Percentiles rank a stretch among this genome's conserved stretches.
Conservation (phyloP, 2,888 invertebrate species). For the Toxonevra muliebris region DNA sequence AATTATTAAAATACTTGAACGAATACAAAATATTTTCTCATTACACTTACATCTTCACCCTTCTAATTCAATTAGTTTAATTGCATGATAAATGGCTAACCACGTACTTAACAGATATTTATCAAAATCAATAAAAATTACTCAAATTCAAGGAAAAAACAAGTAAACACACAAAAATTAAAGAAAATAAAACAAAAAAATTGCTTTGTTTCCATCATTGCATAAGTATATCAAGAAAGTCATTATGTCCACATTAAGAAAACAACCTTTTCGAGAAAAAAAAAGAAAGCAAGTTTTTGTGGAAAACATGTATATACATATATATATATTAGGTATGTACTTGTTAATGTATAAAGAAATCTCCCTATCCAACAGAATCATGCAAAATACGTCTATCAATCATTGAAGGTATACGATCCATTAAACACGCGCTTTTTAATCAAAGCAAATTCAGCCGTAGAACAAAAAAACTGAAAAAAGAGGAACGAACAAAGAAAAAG, state of each 20-base stretch:
- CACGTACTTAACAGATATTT: slow-evolving; percentile 23
- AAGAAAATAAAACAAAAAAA: not conserved
- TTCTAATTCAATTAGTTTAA: slow-evolving; percentile 27
- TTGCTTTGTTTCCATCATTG: not conserved
- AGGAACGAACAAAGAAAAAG: too few species aligned
- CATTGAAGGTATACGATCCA: slow-evolving; percentile 35
- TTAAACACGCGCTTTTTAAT: slow-evolving; percentile 35
- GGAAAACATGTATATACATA: not conserved
- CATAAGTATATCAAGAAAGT: not conserved
- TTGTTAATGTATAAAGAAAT: not conserved
- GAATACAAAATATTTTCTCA: not conserved
- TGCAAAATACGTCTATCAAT: slow-evolving; percentile 32
- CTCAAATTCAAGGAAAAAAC: not conserved
- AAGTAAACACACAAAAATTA: not conserved
- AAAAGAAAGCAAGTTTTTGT: not conserved
- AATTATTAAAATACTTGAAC: too few species aligned
- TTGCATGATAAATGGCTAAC: slow-evolving; percentile 30
- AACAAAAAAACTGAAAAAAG: too few species aligned
- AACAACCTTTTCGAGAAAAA: not conserved
- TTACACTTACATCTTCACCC: not conserved
- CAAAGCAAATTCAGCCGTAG: slow-evolving; percentile 19
- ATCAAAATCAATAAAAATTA: slow-evolving; percentile 29
- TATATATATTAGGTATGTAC: not conserved
- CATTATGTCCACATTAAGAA: slow-evolving; percentile 22
- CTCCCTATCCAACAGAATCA: slow-evolving; percentile 1